phyloP scores from a whole-genome alignment of 1,140 invertebrate species.

The Bilobella aurantiaca region DNA sequence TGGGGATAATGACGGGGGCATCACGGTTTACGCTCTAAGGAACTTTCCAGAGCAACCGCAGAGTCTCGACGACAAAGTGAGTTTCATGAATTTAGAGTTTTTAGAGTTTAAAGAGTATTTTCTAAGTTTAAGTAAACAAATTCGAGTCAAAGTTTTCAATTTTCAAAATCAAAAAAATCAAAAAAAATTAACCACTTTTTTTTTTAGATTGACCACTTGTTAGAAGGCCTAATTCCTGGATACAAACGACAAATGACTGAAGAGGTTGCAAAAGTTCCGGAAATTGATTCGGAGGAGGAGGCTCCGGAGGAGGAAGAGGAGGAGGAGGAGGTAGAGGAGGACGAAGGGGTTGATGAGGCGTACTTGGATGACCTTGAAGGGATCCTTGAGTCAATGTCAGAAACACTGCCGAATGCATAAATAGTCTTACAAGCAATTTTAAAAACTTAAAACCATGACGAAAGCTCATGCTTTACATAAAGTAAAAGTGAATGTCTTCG shows the following conservation, averaged over 20 bases:
- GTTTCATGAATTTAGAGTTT: no score
- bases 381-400: not conserved
- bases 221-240: not conserved
- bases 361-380: not conserved
- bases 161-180: no score
- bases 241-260: not conserved
- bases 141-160: no score
- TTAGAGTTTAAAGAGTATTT: no score
- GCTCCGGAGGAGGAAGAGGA: constrained; percentile 1
- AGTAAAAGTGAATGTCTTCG: not conserved
- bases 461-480: no score
- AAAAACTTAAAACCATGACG: no score
- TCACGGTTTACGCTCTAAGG: constrained; percentile 22
- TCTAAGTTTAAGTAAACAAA: no score
- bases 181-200: no score
- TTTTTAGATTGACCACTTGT: constrained; percentile 4
- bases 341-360: not conserved
- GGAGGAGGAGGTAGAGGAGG: constrained; percentile 14
- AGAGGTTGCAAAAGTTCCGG: not conserved
- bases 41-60: constrained; percentile 25
- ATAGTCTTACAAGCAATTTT: no score
- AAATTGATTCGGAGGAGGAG: not conserved
- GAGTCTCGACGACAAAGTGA: constrained; percentile 18
- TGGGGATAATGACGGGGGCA: constrained; percentile 24
- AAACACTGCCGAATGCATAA: not conserved